A percentile compares a stretch with the other conserved stretches of the same genome.
These are phyloP conservation scores for Neogale vison DNA, from an alignment of 2,113 vertebrate species.

Conservation along the genomic window DNA sequence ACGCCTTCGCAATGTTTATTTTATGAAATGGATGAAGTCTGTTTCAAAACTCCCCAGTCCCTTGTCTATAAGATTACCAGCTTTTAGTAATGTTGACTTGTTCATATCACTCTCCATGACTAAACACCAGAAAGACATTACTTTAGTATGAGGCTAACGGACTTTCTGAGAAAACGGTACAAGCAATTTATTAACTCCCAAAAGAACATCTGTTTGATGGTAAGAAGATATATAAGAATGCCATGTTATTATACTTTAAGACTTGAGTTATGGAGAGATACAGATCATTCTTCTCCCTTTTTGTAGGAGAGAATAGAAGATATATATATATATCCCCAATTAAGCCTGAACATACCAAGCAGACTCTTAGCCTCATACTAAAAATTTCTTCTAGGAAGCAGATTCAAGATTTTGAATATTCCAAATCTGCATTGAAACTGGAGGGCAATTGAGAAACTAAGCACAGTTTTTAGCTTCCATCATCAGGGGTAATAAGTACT, in stretches of 20 bases:
- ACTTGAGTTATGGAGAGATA: not conserved
- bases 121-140: conserved; percentile 33
- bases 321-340: not conserved
- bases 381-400: conserved; percentile 35
- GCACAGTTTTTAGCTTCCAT: not conserved
- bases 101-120: conserved; percentile 24
- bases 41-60: conserved; percentile 49
- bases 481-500: not conserved
- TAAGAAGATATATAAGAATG: not conserved
- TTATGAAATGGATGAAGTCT: conserved; percentile 8
- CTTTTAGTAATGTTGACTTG: conserved; percentile 61
- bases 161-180: not conserved
- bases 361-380: not conserved
- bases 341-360: not conserved
- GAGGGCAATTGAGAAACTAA: not conserved
- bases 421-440: not conserved
- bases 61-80: not conserved
- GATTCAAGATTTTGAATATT: not conserved
- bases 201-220: not conserved
- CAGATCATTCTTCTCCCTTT: not conserved
- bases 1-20: conserved; percentile 8
- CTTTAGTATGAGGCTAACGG: not conserved
- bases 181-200: not conserved
- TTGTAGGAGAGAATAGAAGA: not conserved
- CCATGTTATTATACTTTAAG: not conserved